Evolutionary conservation across 1,140 invertebrate species (phyloP), one percentile per base, ranked within the genome.

Genomic region (Conus ventricosus): DNA sequence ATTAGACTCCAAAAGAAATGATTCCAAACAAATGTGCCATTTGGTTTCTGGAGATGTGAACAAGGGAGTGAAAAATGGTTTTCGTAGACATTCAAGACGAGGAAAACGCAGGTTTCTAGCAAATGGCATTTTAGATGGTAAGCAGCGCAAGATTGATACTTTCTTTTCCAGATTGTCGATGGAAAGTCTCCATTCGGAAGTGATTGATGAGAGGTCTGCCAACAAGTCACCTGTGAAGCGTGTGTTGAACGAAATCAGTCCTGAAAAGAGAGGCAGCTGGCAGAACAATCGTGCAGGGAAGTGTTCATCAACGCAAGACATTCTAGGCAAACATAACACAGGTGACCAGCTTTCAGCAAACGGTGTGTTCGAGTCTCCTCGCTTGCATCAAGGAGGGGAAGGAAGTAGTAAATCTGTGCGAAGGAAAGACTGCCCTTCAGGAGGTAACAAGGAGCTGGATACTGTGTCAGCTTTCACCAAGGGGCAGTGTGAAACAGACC

Each of bases 171-270:
- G 39, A 63, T 27, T 8, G 20, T 23, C 82, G n/a, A 8, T 15
- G 51, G 75, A 57, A 78, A 87, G 54, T 63, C 27, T 54, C 6
- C n/a, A 23, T 23, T 67, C n/a, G 10, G 23, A 2, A 75, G 75
- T 25, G 11, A 23, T 71, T 20, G 82, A 84, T n/a, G 51, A 60
- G 20, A 63, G 25, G 27, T 11, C 55, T 17, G 82, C n/a, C 13
- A 23, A 85, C 11, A 71, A 71, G 27, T 75, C 71, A 53, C 60
- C 51, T 17, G 57, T 55, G 15, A 92, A 90, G 13, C 86, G 92
- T n/a, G 90, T 93, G 25, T 84, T 92, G 20, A 91, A 93, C 89
- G 93, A 92, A 87, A 92, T 93, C 11, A 91, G 91, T 25, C 91
- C 93, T 17, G 89, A 88, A 17, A 89, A 90, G 55, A 90, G 89